Evolutionary conservation across 1,140 invertebrate species (phyloP).

Genomic region (Zaprionus davidi): DNA sequence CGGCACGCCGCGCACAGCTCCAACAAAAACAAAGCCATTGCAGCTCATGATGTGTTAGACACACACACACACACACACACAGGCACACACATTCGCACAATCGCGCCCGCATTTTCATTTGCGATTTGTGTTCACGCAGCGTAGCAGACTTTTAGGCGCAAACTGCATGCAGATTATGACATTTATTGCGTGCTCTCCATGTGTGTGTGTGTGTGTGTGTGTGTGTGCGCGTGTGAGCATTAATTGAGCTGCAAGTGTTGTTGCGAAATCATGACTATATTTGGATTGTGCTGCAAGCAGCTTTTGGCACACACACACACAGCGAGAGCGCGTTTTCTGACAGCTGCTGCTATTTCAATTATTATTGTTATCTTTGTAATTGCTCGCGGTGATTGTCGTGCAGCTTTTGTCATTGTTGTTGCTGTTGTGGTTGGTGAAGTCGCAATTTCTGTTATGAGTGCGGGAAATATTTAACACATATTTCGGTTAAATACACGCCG

Average conservation of each 20-base stretch:
- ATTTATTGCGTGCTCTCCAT: constrained; percentile 36
- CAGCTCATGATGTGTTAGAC: constrained; percentile 38
- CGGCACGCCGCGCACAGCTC: constrained; percentile 11
- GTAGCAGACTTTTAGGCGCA: constrained; percentile 68
- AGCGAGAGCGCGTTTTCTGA: constrained; percentile 24
- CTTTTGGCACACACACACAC: constrained; percentile 9
- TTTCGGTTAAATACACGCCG: not conserved
- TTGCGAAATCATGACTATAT: constrained; percentile 61
- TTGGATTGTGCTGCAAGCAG: constrained; percentile 37
- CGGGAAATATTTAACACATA: constrained; percentile 3
- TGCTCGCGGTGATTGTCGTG: constrained; percentile 45
- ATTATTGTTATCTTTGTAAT: constrained; percentile 70
- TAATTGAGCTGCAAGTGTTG: constrained; percentile 67
- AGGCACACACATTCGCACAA: not conserved
- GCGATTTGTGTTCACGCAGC: constrained; percentile 58
- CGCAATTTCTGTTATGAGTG: constrained; percentile 8
- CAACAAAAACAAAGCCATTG: constrained; percentile 47
- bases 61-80: constrained; percentile 19
- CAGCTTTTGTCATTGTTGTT: constrained; percentile 23
- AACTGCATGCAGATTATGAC: constrained; percentile 67
- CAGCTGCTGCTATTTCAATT: constrained; percentile 64
- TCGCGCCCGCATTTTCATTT: constrained; percentile 13
- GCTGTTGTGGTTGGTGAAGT: not conserved
- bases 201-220: constrained; percentile 9
- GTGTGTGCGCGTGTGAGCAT: constrained; percentile 25